phyloP scores from a whole-genome alignment of 2,797 vertebrate species.

The Clarias laeviceps region DNA sequence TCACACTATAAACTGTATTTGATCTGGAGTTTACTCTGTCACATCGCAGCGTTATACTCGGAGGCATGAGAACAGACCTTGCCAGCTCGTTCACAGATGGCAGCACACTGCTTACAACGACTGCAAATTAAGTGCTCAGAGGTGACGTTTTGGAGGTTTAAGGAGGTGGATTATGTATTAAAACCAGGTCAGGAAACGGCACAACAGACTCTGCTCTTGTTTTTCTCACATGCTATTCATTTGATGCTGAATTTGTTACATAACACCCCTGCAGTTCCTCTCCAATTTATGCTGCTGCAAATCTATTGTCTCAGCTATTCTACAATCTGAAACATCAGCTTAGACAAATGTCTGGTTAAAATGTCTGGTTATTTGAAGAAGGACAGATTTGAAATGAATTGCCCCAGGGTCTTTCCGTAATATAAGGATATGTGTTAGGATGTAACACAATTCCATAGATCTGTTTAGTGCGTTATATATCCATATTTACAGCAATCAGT shows the following conservation, averaged over 20 bases:
- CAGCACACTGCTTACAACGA: conserved; percentile 41
- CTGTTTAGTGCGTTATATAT: neutral
- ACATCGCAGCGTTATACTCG: conserved; percentile 36
- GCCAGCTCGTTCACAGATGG: conserved; percentile 30
- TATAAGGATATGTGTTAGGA: neutral
- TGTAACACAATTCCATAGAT: neutral
- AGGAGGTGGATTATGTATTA: conserved; percentile 72
- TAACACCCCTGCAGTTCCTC: conserved; percentile 45
- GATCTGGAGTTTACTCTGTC: conserved; percentile 29
- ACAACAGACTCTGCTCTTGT: conserved; percentile 61
- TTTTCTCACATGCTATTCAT: conserved; percentile 50
- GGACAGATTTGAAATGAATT: conserved; percentile 20
- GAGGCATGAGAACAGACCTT: conserved; percentile 20
- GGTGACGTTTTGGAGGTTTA: conserved; percentile 69
- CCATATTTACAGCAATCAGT: neutral
- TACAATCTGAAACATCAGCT: conserved; percentile 43
- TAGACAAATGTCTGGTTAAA: conserved; percentile 41
- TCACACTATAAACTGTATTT: conserved; percentile 42
- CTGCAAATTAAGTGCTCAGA: conserved; percentile 70
- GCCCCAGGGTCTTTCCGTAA: neutral
- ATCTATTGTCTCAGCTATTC: conserved; percentile 35
- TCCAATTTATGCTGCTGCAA: conserved; percentile 31
- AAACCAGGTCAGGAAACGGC: conserved; percentile 75
- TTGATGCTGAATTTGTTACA: conserved; percentile 43
- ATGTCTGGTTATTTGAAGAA: conserved; percentile 45